Conservation (phyloP, 2,888 invertebrate genomes). For the Salticus scenicus region DNA sequence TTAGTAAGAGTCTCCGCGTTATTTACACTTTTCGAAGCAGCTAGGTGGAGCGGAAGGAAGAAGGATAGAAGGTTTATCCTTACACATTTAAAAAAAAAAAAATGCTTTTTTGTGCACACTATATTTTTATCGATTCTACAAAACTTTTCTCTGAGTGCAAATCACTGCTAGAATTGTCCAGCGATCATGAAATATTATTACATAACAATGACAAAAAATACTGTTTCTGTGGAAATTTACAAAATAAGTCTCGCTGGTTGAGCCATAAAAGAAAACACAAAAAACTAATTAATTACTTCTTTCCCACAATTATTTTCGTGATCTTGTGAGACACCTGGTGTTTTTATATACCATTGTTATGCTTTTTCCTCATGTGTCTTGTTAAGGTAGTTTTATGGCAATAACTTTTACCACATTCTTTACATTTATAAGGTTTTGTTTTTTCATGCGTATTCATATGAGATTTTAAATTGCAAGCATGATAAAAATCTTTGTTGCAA, state of each 20-base stretch:
- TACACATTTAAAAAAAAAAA: no score
- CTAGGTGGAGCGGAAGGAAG: no score
- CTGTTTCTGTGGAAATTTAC: background rate
- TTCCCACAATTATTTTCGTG: constrained; percentile 24
- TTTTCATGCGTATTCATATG: constrained; percentile 92
- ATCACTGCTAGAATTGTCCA: background rate
- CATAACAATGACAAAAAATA: background rate
- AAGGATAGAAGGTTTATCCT: no score
- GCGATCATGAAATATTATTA: background rate
- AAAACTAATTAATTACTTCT: constrained; percentile 65
- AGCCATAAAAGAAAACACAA: constrained; percentile 62
- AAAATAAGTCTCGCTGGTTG: constrained; percentile 51
- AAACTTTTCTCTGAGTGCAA: no score
- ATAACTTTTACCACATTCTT: constrained; percentile 94
- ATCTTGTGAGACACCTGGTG: constrained; percentile 21
- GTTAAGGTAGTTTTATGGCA: constrained; percentile 98
- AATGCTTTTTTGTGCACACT: no score
- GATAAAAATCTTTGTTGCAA: constrained; percentile 84
- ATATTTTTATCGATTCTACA: no score
- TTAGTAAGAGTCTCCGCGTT: no score
- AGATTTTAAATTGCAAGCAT: constrained; percentile 97
- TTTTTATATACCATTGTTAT: constrained; percentile 78
- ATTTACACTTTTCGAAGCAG: no score
- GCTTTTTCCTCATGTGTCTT: constrained; percentile 97
- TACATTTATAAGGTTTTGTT: constrained; percentile 96